Evolutionary conservation across 1,140 invertebrate genomes (phyloP).

Genomic region (Drosophila willistoni): DNA sequence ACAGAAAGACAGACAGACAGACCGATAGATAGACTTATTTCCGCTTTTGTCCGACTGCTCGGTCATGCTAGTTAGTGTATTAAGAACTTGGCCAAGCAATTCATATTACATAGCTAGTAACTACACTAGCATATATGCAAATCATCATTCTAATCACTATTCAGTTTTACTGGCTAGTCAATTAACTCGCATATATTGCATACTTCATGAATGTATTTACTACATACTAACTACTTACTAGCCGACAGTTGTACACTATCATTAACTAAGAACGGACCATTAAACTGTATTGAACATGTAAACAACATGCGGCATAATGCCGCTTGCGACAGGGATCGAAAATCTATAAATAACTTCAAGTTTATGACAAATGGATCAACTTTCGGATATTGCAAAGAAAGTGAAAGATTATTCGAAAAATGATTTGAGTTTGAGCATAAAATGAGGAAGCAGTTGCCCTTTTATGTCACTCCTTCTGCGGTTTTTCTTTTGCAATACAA

Average conservation of each 20-base stretch:
- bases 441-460: no score
- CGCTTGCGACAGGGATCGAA: neutral
- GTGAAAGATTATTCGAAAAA: neutral
- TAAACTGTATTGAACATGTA: neutral
- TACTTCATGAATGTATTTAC: conserved; percentile 1
- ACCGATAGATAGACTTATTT: conserved; percentile 34
- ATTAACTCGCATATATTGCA: conserved; percentile 4
- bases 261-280: conserved; percentile 6
- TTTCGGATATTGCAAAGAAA: neutral
- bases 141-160: conserved; percentile 20
- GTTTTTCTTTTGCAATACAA: neutral
- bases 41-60: conserved; percentile 38
- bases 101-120: neutral
- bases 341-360: conserved; percentile 8
- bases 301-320: neutral
- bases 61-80: conserved; percentile 52
- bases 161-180: neutral
- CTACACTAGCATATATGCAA: conserved; percentile 17
- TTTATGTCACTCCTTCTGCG: neutral
- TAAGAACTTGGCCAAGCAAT: conserved; percentile 47
- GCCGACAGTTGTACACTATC: neutral
- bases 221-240: no score
- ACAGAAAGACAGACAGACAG: conserved; percentile 23
- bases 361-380: conserved; percentile 5
- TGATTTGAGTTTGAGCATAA: neutral